Base-by-base conservation (phyloP, 1,140 invertebrate species). In the Drosophila ananassae region DNA sequence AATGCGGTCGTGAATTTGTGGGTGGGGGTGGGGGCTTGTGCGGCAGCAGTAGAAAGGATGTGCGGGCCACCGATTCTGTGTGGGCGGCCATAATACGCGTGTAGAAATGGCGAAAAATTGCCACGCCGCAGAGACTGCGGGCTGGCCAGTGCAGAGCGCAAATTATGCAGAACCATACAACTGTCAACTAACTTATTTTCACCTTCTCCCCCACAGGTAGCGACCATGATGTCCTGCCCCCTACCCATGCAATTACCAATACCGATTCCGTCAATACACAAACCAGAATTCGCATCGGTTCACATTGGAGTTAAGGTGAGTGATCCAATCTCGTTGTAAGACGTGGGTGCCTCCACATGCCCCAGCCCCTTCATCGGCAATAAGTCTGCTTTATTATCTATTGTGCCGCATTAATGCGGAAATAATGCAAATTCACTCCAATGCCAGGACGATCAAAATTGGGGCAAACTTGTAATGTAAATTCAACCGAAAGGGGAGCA, bases 221-320 rank as follows among this genome's bases (percentile, higher is more conserved):
- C 93, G 94, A 91, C 92, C 93, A 94, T 94, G 93, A 94, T 94
- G 94, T 94, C 94, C 93, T 94, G 94, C 92, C 93, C 94, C 84
- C 90, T 94, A 76, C 93, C 93, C 90, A 92, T 94, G 92, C 92
- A 93, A 93, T 93, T 94, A 75, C 90, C 91, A 67, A 91, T 94
- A 85, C 93, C 93, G 92, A 93, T 93, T 91, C 92, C 93, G 78
- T 92, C 93, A 62, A 85, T 94, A 78, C 93, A 93, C 28, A 93
- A 87, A 76, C 22, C 93, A 73, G 93, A 94, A 91, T 94, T 94
- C 79, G 92, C 93, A 68, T 84, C 92, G 66, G 93, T 94, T 68
- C 93, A 94, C 85, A 94, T 94, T 90, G 94, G 94, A 90, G 93
- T 94, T 73, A 94, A 94, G 94, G 94, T 94, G 92, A 91, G 83